Base-by-base conservation (phyloP, 30 jellyfish, hydroid and myxozoan species). In the Aurelia aurita region DNA sequence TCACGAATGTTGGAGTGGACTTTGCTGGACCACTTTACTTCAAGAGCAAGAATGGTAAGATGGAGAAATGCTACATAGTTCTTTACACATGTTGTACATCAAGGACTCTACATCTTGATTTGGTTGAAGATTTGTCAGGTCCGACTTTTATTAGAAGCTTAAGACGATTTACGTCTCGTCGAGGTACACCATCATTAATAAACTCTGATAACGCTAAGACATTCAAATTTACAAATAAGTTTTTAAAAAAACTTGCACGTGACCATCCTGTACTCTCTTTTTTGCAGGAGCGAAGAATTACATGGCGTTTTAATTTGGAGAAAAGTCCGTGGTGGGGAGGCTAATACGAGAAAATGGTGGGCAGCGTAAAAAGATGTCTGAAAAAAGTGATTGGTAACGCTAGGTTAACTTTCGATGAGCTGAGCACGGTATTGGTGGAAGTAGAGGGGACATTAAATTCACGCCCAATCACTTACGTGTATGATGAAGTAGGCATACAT, bases 321-420 rank as follows among this genome's bases (percentile, higher is more conserved):
- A 25, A 32, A 14, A 9, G 62, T 18, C 88, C 88, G 5, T 76
- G 88, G 88, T 76, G 88, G 88, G 80, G 85, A 23, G 85, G 88
- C 34, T 35, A 11, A 3, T 58, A 9, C 25, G 86, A 74, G 82
- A 18, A 85, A 18, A 12, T 74, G 49, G 51, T 74, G 23, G 78
- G 78, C 19, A 74, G 35, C 55, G 51, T 61, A 13, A 55, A 77
- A 62, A 26, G 60, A 29, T 18, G 32, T 5, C 35, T 77, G 19
- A 55, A 39, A 4, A 77, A 77, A 29, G 35, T n/a, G 12, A 21
- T 79, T 3, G 90, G 90, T 7, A 39, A 65, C 14, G 69, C 90
- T 21, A 29, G 85, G 70, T 22, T 76, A 21, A 34, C 49, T 18
- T 79, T 27, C 32, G 88, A 79, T 4, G 90, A 65, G 19, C 23